These are phyloP conservation scores for Pteropus alecto DNA, from an alignment of 2,113 vertebrate genomes.

Conservation along the genomic window DNA sequence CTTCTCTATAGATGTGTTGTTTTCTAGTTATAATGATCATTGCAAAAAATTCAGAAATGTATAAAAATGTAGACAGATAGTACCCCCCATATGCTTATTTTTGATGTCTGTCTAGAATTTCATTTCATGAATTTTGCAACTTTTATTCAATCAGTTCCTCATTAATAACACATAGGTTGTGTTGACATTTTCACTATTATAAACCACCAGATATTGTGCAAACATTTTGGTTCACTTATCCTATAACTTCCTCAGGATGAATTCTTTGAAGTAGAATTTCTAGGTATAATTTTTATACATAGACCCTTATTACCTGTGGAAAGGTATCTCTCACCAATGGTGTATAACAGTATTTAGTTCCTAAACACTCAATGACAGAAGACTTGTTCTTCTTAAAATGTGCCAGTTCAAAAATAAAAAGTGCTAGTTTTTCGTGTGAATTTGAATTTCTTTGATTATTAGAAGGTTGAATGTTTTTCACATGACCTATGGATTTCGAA, in stretches of 20 bases:
- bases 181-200: not conserved
- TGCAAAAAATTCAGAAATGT: not conserved
- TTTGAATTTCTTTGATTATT: not conserved
- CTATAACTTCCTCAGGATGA: not conserved
- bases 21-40: not conserved
- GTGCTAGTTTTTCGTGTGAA: not conserved
- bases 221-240: constrained; percentile 18
- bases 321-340: not conserved
- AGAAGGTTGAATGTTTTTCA: not conserved
- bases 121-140: not conserved
- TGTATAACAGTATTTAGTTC: not conserved
- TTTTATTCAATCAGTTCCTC: not conserved
- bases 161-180: not conserved
- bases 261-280: not conserved
- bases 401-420: not conserved
- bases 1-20: not conserved
- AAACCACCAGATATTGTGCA: not conserved
- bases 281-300: not conserved
- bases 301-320: not conserved
- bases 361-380: not conserved
- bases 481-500: not conserved
- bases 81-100: not conserved
- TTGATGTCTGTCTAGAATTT: not conserved
- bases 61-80: not conserved
- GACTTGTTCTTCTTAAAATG: not conserved